A percentile compares a stretch with the other conserved stretches of the same genome.
phyloP scores from a whole-genome alignment of 2,113 vertebrate species.

The Trinectes maculatus region DNA sequence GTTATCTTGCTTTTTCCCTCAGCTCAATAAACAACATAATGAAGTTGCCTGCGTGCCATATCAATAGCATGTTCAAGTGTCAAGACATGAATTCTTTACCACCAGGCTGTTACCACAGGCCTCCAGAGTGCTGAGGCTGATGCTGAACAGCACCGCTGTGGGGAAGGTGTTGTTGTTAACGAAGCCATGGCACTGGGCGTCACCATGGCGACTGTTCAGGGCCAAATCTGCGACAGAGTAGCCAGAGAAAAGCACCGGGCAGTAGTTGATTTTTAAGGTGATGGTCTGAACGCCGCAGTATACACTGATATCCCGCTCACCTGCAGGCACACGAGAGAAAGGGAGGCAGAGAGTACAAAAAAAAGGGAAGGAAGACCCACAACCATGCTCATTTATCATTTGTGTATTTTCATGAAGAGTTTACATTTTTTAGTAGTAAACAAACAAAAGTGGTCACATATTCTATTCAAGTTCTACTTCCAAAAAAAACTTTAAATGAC shows the following conservation, averaged over 20 bases:
- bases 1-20: not conserved
- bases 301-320: constrained; percentile 93
- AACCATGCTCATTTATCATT: too few species aligned
- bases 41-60: constrained; percentile 13
- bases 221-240: constrained; percentile 93
- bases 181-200: constrained; percentile 93
- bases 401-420: too few species aligned
- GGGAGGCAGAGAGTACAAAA: too few species aligned
- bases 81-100: constrained; percentile 84
- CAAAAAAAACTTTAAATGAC: too few species aligned
- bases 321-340: constrained; percentile 66
- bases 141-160: constrained; percentile 94
- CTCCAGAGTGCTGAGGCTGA: constrained; percentile 95
- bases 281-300: constrained; percentile 97
- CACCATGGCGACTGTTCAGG: constrained; percentile 90
- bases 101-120: constrained; percentile 92
- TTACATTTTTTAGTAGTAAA: too few species aligned
- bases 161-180: constrained; percentile 98
- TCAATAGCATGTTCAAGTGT: too few species aligned
- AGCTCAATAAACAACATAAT: constrained; percentile 25
- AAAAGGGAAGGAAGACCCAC: not conserved
- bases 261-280: constrained; percentile 98
- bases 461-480: too few species aligned
- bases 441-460: too few species aligned
- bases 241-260: constrained; percentile 95